Percentiles rank a stretch among this genome's conserved stretches.
These are phyloP conservation scores for Gallirallus australis DNA, from an alignment of 2,797 vertebrate species.

Conservation along the genomic window DNA sequence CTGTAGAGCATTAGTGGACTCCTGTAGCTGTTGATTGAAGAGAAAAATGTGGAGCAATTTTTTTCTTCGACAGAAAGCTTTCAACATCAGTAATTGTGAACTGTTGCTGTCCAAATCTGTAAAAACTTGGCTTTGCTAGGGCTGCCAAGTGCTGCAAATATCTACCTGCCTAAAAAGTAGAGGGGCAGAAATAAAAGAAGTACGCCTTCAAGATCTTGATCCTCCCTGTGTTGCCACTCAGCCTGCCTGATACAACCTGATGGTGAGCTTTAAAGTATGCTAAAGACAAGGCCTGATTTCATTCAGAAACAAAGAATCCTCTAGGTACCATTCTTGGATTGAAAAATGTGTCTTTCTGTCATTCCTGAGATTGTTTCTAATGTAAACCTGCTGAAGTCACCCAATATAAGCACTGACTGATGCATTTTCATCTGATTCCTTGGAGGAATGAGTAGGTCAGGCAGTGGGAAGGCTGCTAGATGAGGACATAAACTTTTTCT, in stretches of 20 bases:
- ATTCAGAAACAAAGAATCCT: conserved; percentile 32
- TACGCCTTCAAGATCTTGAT: background rate
- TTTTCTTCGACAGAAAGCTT: conserved; percentile 60
- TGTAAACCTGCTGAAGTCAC: background rate
- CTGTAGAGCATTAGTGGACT: background rate
- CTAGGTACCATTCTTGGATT: background rate
- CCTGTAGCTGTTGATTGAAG: conserved; percentile 16
- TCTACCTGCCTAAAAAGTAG: background rate
- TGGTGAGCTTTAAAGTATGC: background rate
- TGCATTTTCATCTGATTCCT: conserved; percentile 3
- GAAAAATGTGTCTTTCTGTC: conserved; percentile 9
- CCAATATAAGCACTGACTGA: background rate
- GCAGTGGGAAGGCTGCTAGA: background rate
- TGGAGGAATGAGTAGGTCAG: background rate
- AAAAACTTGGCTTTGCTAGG: conserved; percentile 30
- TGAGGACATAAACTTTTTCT: background rate
- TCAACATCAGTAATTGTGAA: conserved; percentile 60
- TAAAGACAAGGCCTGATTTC: conserved; percentile 38
- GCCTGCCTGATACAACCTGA: background rate
- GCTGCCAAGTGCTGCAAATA: conserved; percentile 40
- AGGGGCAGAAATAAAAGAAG: background rate
- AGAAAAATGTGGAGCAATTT: conserved; percentile 63
- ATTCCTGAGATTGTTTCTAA: background rate
- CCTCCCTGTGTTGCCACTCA: background rate
- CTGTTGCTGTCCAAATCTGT: conserved; percentile 15